Evolutionary conservation across 2,797 vertebrate genomes (phyloP).

Genomic region (Mionectes olivaceus): DNA sequence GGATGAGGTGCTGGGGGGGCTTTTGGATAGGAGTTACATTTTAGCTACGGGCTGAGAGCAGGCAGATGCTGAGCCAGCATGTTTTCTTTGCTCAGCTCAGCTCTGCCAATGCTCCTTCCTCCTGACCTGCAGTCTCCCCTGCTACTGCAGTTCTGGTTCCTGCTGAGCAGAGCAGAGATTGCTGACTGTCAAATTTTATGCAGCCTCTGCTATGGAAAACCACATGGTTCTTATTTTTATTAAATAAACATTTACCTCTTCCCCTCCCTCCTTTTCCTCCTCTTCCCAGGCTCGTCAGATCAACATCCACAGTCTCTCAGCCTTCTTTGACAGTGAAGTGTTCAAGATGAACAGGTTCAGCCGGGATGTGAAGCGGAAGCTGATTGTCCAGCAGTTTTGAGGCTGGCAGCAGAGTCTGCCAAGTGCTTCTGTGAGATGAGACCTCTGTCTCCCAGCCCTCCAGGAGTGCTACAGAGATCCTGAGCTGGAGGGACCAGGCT

Average conservation of each 20-base stretch:
- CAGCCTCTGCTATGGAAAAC: neutral
- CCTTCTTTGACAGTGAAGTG: slow-evolving; percentile 92
- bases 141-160: slow-evolving; percentile 36
- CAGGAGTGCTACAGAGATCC: neutral
- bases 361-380: slow-evolving; percentile 89
- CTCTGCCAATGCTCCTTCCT: slow-evolving; percentile 8
- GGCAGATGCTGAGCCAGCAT: slow-evolving; percentile 47
- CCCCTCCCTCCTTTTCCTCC: neutral
- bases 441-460: neutral
- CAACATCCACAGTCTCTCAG: slow-evolving; percentile 92
- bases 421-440: neutral
- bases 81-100: slow-evolving; percentile 29
- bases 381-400: slow-evolving; percentile 94
- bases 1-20: neutral
- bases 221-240: neutral
- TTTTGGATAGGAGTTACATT: neutral
- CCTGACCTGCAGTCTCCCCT: slow-evolving; percentile 30
- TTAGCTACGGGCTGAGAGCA: neutral
- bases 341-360: slow-evolving; percentile 92
- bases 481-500: neutral
- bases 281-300: slow-evolving; percentile 90
- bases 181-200: neutral
- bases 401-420: neutral
- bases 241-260: neutral
- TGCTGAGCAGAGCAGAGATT: slow-evolving; percentile 5